phyloP scores from a whole-genome alignment of 2,797 vertebrate genomes.

The Periparus ater region DNA sequence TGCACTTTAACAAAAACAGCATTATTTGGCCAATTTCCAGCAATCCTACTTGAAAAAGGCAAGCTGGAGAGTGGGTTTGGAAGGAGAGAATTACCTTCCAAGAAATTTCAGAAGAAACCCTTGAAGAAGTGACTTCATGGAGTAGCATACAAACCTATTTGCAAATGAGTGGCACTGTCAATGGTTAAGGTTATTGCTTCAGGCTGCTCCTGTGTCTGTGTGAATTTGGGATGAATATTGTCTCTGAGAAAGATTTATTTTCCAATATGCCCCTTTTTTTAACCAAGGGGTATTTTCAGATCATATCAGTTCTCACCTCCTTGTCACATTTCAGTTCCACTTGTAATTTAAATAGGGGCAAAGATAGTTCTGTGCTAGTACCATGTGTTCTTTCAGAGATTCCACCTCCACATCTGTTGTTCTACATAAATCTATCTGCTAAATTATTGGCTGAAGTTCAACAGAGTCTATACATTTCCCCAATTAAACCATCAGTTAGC shows the following conservation, averaged over 20 bases:
- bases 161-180: not conserved
- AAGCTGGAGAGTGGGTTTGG: not conserved
- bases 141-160: not conserved
- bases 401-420: constrained; percentile 64
- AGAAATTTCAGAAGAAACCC: not conserved
- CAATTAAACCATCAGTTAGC: constrained; percentile 68
- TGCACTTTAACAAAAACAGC: not conserved
- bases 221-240: not conserved
- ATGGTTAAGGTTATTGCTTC: not conserved
- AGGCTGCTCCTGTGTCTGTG: not conserved
- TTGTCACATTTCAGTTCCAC: not conserved
- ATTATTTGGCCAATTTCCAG: not conserved
- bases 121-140: not conserved
- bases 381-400: constrained; percentile 44
- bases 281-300: constrained; percentile 21
- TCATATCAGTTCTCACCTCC: constrained; percentile 41
- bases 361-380: constrained; percentile 31
- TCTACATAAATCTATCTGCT: constrained; percentile 59
- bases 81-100: not conserved
- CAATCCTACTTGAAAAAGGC: not conserved
- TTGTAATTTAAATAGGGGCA: constrained; percentile 48
- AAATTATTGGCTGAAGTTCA: constrained; percentile 67
- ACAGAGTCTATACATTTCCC: constrained; percentile 63
- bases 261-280: not conserved
- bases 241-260: not conserved